Base-by-base conservation (phyloP, 2,113 vertebrate species). In the Melanotaenia duboulayi region DNA sequence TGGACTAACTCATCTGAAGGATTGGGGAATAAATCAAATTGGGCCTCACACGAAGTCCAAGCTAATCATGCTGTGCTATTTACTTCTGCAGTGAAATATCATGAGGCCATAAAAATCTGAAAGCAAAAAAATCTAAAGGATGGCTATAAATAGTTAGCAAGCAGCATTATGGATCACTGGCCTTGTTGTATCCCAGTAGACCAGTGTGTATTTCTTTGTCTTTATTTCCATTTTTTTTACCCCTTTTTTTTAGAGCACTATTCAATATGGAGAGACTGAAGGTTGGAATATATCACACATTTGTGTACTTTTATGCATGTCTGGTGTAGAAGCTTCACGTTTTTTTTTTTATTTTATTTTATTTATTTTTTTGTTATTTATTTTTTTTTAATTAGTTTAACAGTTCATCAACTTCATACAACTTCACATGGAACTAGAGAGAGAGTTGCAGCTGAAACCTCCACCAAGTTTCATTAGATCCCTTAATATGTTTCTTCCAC, bases 61-160 rank as follows among this genome's bases (percentile, higher is more conserved):
- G 65, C 71, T 74, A 10, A 89, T 88, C 85, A 81, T 85, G 87
- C 91, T 81, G 89, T 77, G 90, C 82, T 90, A 50, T 92, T 92
- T 92, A 92, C 87, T 92, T 91, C 75, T 84, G 83, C 76, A 65
- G 77, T 62, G 80, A 87, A 93, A 92, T 89, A 93, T 90, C 89
- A 93, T 94, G 91, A 92, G 81, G 85, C 89, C 86, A 89, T 93
- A 91, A 94, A 87, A 93, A 89, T 83, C 10, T 87, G 88, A 87
- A 90, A 81, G 83, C 87, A 87, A 92, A 85, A n/a, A 90, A 87
- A 91, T 93, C 86, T 89, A 91, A 91, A 91, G 85, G 72, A 78
- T 62, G 63, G 19, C 84, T 92, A 92, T 93, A 93, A 93, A 93
- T 92, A 92, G 89, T 85, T 12, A n/a, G 76, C 22, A 72, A 80